Base-by-base conservation (phyloP, 2,113 vertebrate species). In the Emydura subglobosa region DNA sequence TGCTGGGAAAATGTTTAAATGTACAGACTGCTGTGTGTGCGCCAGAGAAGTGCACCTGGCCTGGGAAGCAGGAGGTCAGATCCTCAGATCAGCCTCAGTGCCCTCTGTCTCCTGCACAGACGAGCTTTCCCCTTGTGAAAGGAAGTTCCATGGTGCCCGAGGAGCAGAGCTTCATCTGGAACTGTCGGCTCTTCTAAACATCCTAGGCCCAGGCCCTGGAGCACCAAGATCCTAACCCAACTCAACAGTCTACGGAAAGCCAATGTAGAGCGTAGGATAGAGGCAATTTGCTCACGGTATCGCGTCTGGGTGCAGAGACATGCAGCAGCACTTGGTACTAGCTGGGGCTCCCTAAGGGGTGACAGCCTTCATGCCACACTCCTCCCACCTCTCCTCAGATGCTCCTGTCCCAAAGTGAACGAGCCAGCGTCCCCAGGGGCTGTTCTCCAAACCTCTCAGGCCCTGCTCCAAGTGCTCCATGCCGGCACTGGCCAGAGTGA, bases 401-500 rank as follows among this genome's bases (percentile, higher is more conserved):
- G 29, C 25, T 44, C 22, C 31, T 65, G 61, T 14, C 61, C 24
- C 29, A 16, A 89, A 85, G n/a, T 16, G 47, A 88, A 82, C 16
- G 53, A 65, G 19, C 21, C 92, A 80, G 90, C 44, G 79, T 9
- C 34, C 27, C 59, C 31, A 27, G 4, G 57, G 57, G 57, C 27
- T 29, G 0, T 53, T 83, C 49, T 85, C 92, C 80, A 87, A 83
- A 85, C 39, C n/a, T 25, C 17, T 85, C 5, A 65, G 5, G 24
- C 57, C 79, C 79, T 83, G 21, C 82, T 89, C 92, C 89, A 68
- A 90, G 55, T 0, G 0, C 47, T 29, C 24, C 76, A 76, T 6
- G 84, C 51, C 55, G 54, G 7, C 55, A 85, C 78, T 55, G 89
- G 55, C 22, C 96, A 92, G 78, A 96, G 68, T 42, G 92, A 87